These are phyloP conservation scores for Lampropteryx suffumata DNA, from an alignment of 2,888 invertebrate genomes.

Conservation along the genomic window DNA sequence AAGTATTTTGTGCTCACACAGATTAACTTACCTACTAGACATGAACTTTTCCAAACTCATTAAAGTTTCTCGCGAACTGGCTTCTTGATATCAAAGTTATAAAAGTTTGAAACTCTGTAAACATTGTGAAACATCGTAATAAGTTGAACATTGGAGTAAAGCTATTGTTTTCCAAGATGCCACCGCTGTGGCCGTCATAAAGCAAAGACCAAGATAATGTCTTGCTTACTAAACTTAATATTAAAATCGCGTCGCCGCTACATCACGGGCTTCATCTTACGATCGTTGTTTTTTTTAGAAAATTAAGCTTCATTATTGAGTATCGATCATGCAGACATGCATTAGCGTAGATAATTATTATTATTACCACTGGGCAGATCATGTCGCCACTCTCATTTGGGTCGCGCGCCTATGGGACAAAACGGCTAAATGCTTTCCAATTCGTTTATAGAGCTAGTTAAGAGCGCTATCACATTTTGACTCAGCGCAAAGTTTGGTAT, in stretches of 20 bases:
- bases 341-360: conserved; percentile 61
- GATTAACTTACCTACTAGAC: too few species aligned
- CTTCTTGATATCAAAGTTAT: not conserved
- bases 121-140: not conserved
- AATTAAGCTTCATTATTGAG: conserved; percentile 31
- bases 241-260: too few species aligned
- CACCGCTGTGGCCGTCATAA: too few species aligned
- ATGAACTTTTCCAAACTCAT: conserved; percentile 4
- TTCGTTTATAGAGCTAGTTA: not conserved
- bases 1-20: too few species aligned
- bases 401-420: conserved; percentile 36
- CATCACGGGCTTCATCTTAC: too few species aligned
- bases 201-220: too few species aligned
- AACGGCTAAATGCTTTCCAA: not conserved
- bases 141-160: too few species aligned
- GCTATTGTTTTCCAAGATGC: too few species aligned
- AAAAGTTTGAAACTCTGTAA: not conserved
- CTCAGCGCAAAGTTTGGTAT: too few species aligned
- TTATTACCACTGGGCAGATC: conserved; percentile 63
- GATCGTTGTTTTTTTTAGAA: not conserved
- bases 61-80: conserved; percentile 1
- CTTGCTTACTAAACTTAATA: too few species aligned
- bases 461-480: too few species aligned
- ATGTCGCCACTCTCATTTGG: conserved; percentile 53
- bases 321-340: conserved; percentile 64